These are phyloP conservation scores for Seriola dumerili DNA, from an alignment of 2,113 vertebrate species.

Conservation along the genomic window DNA sequence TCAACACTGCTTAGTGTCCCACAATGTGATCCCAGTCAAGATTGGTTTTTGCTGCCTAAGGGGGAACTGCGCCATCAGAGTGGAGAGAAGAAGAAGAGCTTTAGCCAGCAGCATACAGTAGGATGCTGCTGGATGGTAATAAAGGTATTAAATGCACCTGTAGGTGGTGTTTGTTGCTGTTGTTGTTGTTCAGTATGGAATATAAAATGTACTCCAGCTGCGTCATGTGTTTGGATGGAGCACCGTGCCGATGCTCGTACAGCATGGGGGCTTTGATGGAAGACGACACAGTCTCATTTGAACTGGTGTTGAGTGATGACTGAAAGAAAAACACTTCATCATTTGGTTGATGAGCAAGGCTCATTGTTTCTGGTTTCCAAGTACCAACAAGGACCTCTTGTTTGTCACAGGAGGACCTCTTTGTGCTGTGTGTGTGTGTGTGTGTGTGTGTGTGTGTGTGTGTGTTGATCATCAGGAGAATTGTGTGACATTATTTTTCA, in stretches of 20 bases:
- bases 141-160: too few relatives aligned
- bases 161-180: neutral
- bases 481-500: neutral
- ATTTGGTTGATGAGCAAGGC: neutral
- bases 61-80: constrained; percentile 47
- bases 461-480: neutral
- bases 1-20: constrained; percentile 77
- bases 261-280: neutral
- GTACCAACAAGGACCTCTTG: neutral
- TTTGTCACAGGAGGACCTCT: constrained; percentile 4
- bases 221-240: neutral
- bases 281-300: neutral
- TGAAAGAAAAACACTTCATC: neutral
- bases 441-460: too few relatives aligned
- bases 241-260: too few relatives aligned
- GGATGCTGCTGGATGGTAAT: neutral
- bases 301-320: neutral
- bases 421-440: neutral
- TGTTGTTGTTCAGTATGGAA: neutral
- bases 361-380: neutral
- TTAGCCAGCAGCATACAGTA: constrained; percentile 34
- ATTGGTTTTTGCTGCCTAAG: constrained; percentile 70
- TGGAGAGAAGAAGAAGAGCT: constrained; percentile 46
- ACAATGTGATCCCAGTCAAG: constrained; percentile 73
- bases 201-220: neutral